These are phyloP conservation scores for Drosophila merina DNA, from an alignment of 2,888 invertebrate species.

Conservation along the genomic window DNA sequence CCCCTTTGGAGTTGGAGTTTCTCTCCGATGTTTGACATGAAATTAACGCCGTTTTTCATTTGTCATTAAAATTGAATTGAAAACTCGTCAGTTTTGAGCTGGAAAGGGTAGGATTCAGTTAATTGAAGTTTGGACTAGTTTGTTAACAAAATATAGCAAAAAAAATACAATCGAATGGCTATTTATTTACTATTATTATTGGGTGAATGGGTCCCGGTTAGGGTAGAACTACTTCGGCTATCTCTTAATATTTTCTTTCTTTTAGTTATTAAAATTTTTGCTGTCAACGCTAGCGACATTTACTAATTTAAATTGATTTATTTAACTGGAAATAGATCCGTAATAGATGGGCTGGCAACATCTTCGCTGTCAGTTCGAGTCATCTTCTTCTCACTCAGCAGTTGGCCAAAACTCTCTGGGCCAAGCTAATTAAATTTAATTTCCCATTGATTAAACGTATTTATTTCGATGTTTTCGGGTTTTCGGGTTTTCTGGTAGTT, in stretches of 20 bases:
- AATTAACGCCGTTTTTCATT: constrained; percentile 41
- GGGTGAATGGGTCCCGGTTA: not conserved
- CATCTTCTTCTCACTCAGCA: constrained; percentile 11
- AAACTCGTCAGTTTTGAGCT: constrained; percentile 33
- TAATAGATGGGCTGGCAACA: constrained; percentile 13
- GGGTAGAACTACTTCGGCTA: not conserved
- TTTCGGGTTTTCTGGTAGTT: constrained; percentile 38
- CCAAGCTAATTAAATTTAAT: constrained; percentile 51
- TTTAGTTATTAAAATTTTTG: not conserved
- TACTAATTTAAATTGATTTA: constrained; percentile 43
- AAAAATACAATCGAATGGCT: too few species aligned
- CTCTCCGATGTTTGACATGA: constrained; percentile 23
- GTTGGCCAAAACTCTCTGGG: constrained; percentile 25
- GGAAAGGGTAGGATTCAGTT: not conserved
- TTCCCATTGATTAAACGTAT: constrained; percentile 49
- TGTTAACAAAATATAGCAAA: too few species aligned
- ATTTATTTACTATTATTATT: too few species aligned
- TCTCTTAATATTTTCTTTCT: not conserved
- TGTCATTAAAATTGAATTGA: constrained; percentile 51
- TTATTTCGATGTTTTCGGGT: constrained; percentile 37
- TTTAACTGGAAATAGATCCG: constrained; percentile 26
- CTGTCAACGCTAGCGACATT: constrained; percentile 32
- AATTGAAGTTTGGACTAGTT: too few species aligned
- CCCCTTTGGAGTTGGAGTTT: not conserved
- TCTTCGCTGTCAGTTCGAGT: constrained; percentile 4